Evolutionary conservation across 92 coral and sea anemone genomes (phyloP), one percentile per base, ranked within the genome.

Genomic region (Paragorgia papillata): DNA sequence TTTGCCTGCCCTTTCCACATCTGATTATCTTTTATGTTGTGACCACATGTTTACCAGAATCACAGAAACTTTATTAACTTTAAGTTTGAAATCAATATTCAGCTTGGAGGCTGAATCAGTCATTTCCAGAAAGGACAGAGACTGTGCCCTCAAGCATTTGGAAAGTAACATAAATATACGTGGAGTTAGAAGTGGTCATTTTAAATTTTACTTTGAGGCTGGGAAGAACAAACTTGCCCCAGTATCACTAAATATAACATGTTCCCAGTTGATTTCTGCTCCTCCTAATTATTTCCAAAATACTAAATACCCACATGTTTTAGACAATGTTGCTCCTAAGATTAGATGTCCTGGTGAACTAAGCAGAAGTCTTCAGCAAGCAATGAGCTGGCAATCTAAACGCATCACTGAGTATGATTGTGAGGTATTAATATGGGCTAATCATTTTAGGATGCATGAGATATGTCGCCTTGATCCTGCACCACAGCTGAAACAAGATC

Each of bases 251-350:
- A 78, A 84, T 63, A 83, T 57, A 20, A 19, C 81, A 7, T 79
- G 79, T 79, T 84, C 88, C 22, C 84, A 84, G 28, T 68, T 79
- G 18, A 70, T 84, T 22, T 84, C 84, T 14, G 88, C 88, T 6
- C 88, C 88, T 18, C 88, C 84, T 14, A 62, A 79, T 46, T 58
- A 68, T 18, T 78, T 77, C 35, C 58, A 51, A 22, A 22, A 51
- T 51, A 3, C 58, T 24, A 8, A 40, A 0, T 61, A 61, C 43
- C 37, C 68, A 28, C 71, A 76, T 40, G 58, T 61, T 30, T 56
- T 76, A 46, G 69, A 59, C 54, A 68, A 57, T 46, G 73, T 76
- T 20, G 81, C 62, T 21, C 49, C 69, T 30, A 27, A 76, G 71
- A 41, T 59, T 43, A 66, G 57, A 9, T 76, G 63, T 76, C 70